Base-by-base conservation (phyloP, 1,140 invertebrate genomes). In the Tetraneura akinire region DNA sequence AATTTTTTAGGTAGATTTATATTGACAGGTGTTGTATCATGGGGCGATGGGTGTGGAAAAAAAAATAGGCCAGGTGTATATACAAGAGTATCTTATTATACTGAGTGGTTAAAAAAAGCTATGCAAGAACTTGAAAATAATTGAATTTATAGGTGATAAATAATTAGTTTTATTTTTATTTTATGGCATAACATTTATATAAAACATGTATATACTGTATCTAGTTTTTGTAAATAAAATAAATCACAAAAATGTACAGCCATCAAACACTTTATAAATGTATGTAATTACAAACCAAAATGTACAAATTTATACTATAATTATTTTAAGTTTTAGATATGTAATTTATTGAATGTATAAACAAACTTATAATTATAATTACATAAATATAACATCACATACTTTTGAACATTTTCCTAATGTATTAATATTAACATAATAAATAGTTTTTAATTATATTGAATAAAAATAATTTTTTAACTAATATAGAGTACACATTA, bases 21-120 rank as follows among this genome's bases (percentile, higher is more conserved):
- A 26, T 81, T 87, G 23, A 82, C 89, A 60, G 86, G 91, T 82
- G 85, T 90, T 10, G 89, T 91, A 0, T 93, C 91, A 0, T 93
- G 90, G 89, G 92, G 92, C 2, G 86, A 89, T 51, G 91, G 91
- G 0, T 94, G 92, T 84, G 92, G 89, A 0, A 85, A 88, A 47
- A 86, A 87, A 21, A 88, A 89, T 76, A 85, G 88, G 68, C 91
- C 92, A 3, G 92, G 92, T 1, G 91, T 93, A 8, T 94, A 94
- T 82, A 89, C 90, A 0, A 87, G 90, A 81, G 88, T 93, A 0
- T 87, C 89, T 9, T 86, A 87, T 37, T 92, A 89, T 83, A 78
- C 88, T 0, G 80, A 86, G 29, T 92, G 91, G 91, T 89, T 92
- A 29, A 80, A 88, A 82, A 74, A 81, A 66, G 80, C 80, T 49